Percentiles rank a stretch among this genome's conserved stretches.
Conservation (phyloP, 2,113 vertebrate genomes). For the Clupea harengus region DNA sequence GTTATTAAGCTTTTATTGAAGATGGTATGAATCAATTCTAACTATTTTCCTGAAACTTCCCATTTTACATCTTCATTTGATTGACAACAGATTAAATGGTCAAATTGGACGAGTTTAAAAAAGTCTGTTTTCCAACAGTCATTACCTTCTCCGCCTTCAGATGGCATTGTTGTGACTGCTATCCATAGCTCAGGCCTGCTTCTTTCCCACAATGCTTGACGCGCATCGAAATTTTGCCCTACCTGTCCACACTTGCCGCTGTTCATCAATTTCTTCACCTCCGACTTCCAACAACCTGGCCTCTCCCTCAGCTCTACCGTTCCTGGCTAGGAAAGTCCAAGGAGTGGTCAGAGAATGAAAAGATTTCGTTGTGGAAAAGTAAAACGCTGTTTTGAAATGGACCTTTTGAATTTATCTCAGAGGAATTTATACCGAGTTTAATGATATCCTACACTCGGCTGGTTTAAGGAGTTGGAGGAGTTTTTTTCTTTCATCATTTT, state of each 20-base stretch:
- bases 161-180: background rate
- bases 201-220: constrained; percentile 6
- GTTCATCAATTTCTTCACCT: constrained; percentile 4
- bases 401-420: background rate
- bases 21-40: too few relatives aligned
- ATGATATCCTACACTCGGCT: background rate
- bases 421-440: background rate
- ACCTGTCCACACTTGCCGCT: constrained; percentile 70
- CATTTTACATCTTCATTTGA: too few relatives aligned
- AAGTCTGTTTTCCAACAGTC: background rate
- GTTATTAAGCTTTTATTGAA: background rate
- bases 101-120: too few relatives aligned
- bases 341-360: constrained; percentile 13
- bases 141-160: background rate
- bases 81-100: too few relatives aligned
- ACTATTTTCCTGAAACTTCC: too few relatives aligned
- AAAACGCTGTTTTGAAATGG: background rate
- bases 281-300: background rate
- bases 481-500: background rate
- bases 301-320: constrained; percentile 4
- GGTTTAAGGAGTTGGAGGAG: background rate
- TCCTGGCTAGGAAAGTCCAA: background rate
- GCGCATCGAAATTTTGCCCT: constrained; percentile 30
- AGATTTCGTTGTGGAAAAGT: background rate
- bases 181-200: background rate